phyloP scores from a whole-genome alignment of 2,888 invertebrate species.

The Dasypogon diadema region DNA sequence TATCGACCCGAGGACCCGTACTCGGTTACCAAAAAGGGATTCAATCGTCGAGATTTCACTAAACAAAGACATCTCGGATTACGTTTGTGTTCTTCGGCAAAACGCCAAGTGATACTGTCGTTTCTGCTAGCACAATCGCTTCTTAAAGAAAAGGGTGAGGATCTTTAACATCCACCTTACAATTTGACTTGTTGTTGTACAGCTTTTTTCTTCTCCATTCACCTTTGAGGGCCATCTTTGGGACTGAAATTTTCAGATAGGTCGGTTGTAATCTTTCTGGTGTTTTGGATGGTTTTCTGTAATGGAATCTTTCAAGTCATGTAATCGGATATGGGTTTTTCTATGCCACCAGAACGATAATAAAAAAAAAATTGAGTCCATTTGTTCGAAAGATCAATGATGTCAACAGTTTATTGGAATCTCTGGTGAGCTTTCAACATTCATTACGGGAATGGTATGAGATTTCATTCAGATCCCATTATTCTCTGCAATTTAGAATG shows the following conservation, averaged over 20 bases:
- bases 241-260: constrained; percentile 48
- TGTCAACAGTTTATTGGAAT: constrained; percentile 54
- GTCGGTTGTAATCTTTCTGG: constrained; percentile 51
- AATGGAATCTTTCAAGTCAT: constrained; percentile 53
- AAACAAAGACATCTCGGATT: constrained; percentile 50
- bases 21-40: constrained; percentile 44
- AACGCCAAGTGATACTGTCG: constrained; percentile 54
- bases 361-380: constrained; percentile 52
- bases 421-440: constrained; percentile 37
- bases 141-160: constrained; percentile 43
- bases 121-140: constrained; percentile 48
- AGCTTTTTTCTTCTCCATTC: constrained; percentile 27
- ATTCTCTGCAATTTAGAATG: not conserved
- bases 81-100: constrained; percentile 52
- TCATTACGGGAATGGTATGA: constrained; percentile 11
- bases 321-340: constrained; percentile 55
- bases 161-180: constrained; percentile 48
- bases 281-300: constrained; percentile 50
- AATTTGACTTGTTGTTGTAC: constrained; percentile 43
- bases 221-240: constrained; percentile 37
- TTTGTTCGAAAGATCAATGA: constrained; percentile 51
- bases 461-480: not conserved
- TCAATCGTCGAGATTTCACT: constrained; percentile 44
- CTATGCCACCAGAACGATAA: constrained; percentile 39
- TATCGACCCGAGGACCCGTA: constrained; percentile 36